These are phyloP conservation scores for Phortica magna DNA, from an alignment of 2,888 invertebrate species.

Conservation along the genomic window DNA sequence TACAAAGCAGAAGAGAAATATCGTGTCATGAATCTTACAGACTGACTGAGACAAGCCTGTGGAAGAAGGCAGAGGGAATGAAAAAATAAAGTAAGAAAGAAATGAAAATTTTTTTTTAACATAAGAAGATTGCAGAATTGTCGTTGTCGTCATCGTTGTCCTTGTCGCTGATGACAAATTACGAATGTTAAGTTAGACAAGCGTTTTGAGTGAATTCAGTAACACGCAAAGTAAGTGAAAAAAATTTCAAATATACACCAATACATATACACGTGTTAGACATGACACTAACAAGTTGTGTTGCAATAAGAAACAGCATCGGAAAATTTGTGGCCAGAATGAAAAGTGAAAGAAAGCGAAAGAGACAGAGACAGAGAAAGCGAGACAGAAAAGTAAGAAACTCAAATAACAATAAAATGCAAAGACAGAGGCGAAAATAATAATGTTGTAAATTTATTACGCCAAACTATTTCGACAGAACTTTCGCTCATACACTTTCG, in stretches of 20 bases:
- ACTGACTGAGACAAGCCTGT: conserved; percentile 16
- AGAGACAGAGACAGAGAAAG: conserved; percentile 7
- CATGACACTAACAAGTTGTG: conserved; percentile 70
- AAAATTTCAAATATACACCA: conserved; percentile 14
- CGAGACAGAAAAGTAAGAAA: conserved; percentile 17
- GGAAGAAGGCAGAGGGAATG: conserved; percentile 19
- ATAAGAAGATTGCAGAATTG: conserved; percentile 1
- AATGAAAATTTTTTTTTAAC: background rate
- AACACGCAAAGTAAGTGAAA: conserved; percentile 4
- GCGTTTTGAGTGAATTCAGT: conserved; percentile 8
- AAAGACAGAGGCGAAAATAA: conserved; percentile 25
- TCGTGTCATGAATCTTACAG: conserved; percentile 32
- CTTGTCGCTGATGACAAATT: conserved; percentile 18
- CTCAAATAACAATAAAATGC: conserved; percentile 64
- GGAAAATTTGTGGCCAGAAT: conserved; percentile 31
- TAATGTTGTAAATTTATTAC: conserved; percentile 62
- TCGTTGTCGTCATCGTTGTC: background rate
- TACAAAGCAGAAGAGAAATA: conserved; percentile 16
- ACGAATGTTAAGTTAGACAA: conserved; percentile 2
- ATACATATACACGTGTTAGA: conserved; percentile 56
- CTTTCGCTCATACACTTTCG: background rate
- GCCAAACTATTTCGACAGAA: conserved; percentile 58
- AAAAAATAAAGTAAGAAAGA: background rate
- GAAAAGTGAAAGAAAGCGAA: conserved; percentile 31
- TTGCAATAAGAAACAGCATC: conserved; percentile 33